Base-by-base conservation (phyloP, 1,140 invertebrate genomes). In the Sitophilus oryzae region DNA sequence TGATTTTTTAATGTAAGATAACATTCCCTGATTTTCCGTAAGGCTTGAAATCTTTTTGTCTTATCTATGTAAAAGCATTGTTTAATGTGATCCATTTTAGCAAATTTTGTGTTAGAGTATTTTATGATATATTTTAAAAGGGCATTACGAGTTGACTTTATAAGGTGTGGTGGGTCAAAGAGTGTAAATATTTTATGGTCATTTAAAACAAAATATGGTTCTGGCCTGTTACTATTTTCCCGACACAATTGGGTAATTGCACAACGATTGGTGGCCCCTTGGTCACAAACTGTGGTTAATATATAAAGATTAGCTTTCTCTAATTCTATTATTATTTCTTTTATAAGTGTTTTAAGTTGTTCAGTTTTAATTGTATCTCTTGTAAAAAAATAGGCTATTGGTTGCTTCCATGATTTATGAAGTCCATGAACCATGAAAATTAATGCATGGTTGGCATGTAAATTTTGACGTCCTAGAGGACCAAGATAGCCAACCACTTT, bases 101-200 rank as follows among this genome's bases (percentile, higher is more conserved):
- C 37, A 15, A 15, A 34, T 52, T 43, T 52, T 9, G 23, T 36
- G 6, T 19, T 43, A 43, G 23, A 18, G 35, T 30, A 52, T 16
- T 52, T 14, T 14, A 52, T 52, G 37, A 42, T 30, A 43, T 52
- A 52, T 18, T 42, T 52, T 15, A 52, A 30, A 42, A 52, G 20
- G 14, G 40, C 40, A 52, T 52, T 52, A n/a, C 38, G 16, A 8
- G 40, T 44, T 11, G 16, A 43, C 43, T 52, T 52, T 20, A 52
- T 8, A 3, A 52, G 10, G 20, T 52, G 50, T 35, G 38, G 50
- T 35, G 41, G 15, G 18, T 52, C 50, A 43, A 52, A 52, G 6
- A 52, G n/a, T 23, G 50, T 43, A 43, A 43, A 22, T 16, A 43
- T 42, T 52, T 52, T 42, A 14, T 42, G 20, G 30, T 20, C 18